Conservation (phyloP, 2,113 vertebrate genomes). For the Brevimyrus niger region DNA sequence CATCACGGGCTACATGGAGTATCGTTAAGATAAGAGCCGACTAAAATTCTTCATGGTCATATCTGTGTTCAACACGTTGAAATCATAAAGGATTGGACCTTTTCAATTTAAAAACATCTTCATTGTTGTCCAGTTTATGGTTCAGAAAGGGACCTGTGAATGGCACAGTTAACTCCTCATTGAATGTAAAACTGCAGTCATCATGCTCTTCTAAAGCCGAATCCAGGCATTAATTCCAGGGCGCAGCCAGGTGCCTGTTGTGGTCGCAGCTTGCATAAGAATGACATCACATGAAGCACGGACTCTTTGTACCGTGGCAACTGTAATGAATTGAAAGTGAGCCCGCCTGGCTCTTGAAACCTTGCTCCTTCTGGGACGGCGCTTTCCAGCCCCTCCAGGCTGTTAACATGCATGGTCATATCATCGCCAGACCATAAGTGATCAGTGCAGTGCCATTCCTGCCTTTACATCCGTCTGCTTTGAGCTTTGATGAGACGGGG, state of each 20-base stretch:
- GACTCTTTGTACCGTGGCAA: not conserved
- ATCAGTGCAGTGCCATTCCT: conserved; percentile 24
- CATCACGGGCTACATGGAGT: not conserved
- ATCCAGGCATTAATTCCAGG: not conserved
- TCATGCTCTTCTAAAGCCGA: not conserved
- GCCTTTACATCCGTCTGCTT: not conserved
- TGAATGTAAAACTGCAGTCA: not conserved
- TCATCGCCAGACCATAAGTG: not conserved
- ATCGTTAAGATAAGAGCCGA: not conserved
- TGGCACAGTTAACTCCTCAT: not conserved
- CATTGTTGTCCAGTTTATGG: not conserved
- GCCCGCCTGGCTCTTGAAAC: not conserved
- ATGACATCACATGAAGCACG: not conserved
- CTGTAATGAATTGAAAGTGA: conserved; percentile 44
- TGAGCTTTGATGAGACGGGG: not conserved
- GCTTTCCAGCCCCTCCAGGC: not conserved
- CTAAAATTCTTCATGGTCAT: not conserved
- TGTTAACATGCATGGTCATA: not conserved
- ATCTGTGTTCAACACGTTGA: not conserved
- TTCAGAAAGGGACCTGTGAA: not conserved
- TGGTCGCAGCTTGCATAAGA: not conserved
- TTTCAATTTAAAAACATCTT: not conserved
- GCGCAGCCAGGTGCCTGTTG: not conserved
- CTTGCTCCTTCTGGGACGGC: not conserved
- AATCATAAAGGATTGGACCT: not conserved